Evolutionary conservation across 1,140 invertebrate species (phyloP), one percentile per base, ranked within the genome.

Genomic region (Bombus superbus): DNA sequence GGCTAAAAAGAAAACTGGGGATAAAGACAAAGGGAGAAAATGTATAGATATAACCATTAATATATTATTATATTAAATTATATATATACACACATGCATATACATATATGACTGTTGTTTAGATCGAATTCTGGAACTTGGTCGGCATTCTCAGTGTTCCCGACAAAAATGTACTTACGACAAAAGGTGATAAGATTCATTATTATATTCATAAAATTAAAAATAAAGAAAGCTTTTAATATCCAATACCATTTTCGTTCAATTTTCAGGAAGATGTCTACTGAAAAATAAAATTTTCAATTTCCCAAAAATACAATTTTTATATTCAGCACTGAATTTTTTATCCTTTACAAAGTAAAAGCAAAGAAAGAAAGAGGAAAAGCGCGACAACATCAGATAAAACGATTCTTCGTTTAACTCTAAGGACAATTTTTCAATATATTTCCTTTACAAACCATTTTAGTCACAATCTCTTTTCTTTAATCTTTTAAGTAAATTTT

Each of bases 181-280:
- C 66, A 90, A 90, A 83, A 83, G 77, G 81, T 87, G 83, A 90
- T 88, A 90, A 81, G 87, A 88, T 86, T 89, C 86, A 83, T 92
- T 92, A 86, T 91, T 91, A 89, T 92, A 90, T 92, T 90, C 78
- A 86, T 86, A 89, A 85, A 85, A 88, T 91, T 82, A 76, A 82
- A 86, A 92, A 92, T 92, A 91, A 92, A 92, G 57, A 80, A 89
- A 90, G 89, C 91, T 92, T 91, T 92, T 91, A 92, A 88, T 91
- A 92, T 91, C 89, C 73, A 74, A 72, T 75, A 78, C 6, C 2
- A 42, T 44, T 38, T 62, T 28, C 0, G 1, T 47, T 68, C 18
- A 25, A 1, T 79, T 25, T 35, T n/a, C 42, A n/a, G n/a, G 1
- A 53, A 13, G 8, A 32, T 28, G 8, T 6, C 9, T 11, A 53